Percentiles rank a stretch among this genome's conserved stretches.
phyloP scores from a whole-genome alignment of 1,140 invertebrate species.

The Orius insidiosus region DNA sequence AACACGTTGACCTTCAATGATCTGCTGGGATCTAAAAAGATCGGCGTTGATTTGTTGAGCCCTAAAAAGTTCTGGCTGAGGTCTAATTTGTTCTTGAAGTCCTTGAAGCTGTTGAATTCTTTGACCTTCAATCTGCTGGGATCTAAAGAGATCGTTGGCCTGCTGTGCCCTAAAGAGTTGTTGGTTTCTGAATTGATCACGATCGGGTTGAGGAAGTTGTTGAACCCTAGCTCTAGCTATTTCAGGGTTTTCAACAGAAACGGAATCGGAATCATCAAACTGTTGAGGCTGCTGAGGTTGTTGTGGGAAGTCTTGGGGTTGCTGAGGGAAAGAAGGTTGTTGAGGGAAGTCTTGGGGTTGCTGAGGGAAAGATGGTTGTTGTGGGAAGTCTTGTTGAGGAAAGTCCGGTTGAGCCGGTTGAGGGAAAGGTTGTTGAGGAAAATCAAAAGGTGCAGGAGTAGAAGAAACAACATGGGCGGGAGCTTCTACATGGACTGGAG shows the following conservation, averaged over 20 bases:
- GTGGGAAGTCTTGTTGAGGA: no score
- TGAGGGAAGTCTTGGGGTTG: slow-evolving; percentile 9
- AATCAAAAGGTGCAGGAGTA: slow-evolving; percentile 1
- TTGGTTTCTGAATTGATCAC: neutral
- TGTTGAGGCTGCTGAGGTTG: slow-evolving; percentile 15
- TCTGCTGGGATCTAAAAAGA: neutral
- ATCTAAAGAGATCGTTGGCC: no score
- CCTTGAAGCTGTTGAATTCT: neutral
- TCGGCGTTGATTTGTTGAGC: no score
- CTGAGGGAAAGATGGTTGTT: slow-evolving; percentile 9
- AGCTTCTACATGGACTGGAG: neutral
- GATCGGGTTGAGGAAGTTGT: slow-evolving; percentile 6
- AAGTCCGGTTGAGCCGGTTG: slow-evolving; percentile 19
- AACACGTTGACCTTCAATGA: neutral
- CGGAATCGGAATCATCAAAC: slow-evolving; percentile 16
- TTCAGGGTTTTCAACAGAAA: slow-evolving; percentile 17
- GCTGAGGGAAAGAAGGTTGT: slow-evolving; percentile 3
- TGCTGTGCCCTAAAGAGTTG: no score
- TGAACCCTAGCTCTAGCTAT: slow-evolving; percentile 6
- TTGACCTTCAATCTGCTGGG: neutral
- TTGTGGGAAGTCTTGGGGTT: slow-evolving; percentile 8
- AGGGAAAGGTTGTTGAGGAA: neutral
- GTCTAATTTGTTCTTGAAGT: no score
- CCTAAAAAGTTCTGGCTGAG: no score
- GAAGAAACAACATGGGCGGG: neutral